Conservation (phyloP, 2,888 invertebrate species). For the Drosophila phalerata region DNA sequence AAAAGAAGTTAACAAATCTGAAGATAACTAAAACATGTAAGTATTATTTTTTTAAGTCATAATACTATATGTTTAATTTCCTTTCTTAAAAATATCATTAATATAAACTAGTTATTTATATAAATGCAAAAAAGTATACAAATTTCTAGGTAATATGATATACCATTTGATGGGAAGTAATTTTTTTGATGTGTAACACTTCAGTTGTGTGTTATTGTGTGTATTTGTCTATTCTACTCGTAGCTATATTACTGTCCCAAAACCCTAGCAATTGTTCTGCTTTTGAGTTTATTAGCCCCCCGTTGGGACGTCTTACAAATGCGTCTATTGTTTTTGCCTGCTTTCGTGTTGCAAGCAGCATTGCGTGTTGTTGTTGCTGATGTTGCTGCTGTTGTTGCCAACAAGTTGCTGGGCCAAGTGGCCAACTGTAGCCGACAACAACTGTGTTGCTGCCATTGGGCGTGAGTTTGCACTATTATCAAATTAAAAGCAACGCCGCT, state of each 20-base stretch:
- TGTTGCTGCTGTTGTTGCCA: constrained; percentile 47
- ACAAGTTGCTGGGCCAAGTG: constrained; percentile 55
- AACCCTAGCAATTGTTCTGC: constrained; percentile 66
- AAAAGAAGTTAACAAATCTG: no score
- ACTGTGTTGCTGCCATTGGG: constrained; percentile 45
- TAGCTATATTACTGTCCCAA: constrained; percentile 49
- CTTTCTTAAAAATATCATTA: no score
- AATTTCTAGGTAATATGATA: constrained; percentile 49
- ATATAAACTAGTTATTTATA: neutral
- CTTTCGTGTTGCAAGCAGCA: constrained; percentile 49
- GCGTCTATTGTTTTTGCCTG: constrained; percentile 67
- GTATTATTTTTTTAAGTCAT: neutral
- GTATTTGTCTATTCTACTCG: constrained; percentile 37
- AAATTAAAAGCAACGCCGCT: constrained; percentile 76
- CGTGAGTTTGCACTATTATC: constrained; percentile 76
- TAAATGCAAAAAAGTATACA: constrained; percentile 10
- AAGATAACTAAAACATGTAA: no score
- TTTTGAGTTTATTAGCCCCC: constrained; percentile 79
- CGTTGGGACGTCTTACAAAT: constrained; percentile 70
- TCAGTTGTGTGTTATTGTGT: constrained; percentile 25
- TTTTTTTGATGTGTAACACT: constrained; percentile 18
- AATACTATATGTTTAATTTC: neutral
- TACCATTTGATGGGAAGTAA: constrained; percentile 7
- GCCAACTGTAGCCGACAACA: constrained; percentile 28
- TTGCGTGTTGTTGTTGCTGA: constrained; percentile 41